Conservation (phyloP, 2,113 vertebrate species). For the Odontophorus gujanensis region DNA sequence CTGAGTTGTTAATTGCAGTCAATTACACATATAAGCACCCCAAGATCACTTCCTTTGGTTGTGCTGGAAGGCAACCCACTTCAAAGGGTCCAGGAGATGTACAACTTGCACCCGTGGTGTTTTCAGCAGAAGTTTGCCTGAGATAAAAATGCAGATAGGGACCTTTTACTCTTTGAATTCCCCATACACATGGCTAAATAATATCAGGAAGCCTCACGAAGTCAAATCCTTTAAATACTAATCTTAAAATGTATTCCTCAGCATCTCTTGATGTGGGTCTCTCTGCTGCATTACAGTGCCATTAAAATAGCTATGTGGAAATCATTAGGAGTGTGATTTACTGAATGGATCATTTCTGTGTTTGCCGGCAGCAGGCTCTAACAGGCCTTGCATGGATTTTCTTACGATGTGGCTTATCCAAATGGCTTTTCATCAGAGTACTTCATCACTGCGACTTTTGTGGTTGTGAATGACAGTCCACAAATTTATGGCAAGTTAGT, state of each 20-base stretch:
- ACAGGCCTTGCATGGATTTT: background rate
- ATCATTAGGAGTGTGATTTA: background rate
- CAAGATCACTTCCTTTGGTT: background rate
- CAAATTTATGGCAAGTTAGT: conserved; percentile 81
- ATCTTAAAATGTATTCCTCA: background rate
- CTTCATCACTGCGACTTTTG: conserved; percentile 78
- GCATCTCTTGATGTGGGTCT: background rate
- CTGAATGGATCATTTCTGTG: background rate
- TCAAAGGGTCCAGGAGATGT: background rate
- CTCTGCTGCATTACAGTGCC: background rate
- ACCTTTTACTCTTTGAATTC: background rate
- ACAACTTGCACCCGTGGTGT: background rate
- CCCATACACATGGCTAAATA: background rate
- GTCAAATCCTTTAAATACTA: background rate
- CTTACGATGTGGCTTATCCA: conserved; percentile 71
- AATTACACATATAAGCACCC: background rate
- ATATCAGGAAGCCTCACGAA: background rate
- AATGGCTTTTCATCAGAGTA: conserved; percentile 78
- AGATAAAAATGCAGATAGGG: conserved; percentile 1
- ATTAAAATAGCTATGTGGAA: background rate
- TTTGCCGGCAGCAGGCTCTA: background rate
- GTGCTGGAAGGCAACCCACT: background rate
- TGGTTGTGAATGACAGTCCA: conserved; percentile 66
- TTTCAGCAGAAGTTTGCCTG: background rate
- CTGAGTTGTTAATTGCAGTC: background rate